phyloP scores from a whole-genome alignment of 1,140 invertebrate genomes.

The Temnothorax nylanderi region DNA sequence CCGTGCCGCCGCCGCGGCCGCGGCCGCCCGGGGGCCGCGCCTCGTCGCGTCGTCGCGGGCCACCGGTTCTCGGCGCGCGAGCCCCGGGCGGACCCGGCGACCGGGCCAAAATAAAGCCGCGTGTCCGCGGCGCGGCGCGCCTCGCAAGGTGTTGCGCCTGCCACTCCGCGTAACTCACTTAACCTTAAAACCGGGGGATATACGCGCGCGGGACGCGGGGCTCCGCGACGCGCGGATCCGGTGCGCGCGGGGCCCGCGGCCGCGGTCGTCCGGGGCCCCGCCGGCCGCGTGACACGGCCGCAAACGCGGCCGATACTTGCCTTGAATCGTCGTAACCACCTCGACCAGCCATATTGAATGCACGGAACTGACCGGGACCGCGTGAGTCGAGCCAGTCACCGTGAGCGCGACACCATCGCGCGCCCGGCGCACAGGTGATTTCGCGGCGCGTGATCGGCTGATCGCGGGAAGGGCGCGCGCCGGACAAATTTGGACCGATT shows the following conservation, averaged over 20 bases:
- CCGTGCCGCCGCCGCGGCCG: too few relatives aligned
- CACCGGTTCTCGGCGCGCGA: neutral
- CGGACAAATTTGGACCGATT: neutral
- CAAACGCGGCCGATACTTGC: conserved; percentile 80
- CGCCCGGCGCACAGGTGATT: conserved; percentile 26
- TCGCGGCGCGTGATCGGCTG: conserved; percentile 36
- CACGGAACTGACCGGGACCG: conserved; percentile 82
- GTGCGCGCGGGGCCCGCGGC: neutral
- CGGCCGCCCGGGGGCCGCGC: too few relatives aligned
- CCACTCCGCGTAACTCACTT: conserved; percentile 70
- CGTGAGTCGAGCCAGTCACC: conserved; percentile 72
- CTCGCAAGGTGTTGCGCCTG: conserved; percentile 73
- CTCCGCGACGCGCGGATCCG: neutral
- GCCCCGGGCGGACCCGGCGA: neutral
- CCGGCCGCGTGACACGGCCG: conserved; percentile 24
- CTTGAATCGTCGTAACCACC: conserved; percentile 84
- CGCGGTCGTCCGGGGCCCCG: neutral
- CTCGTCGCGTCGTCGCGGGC: neutral
- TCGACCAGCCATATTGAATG: conserved; percentile 86
- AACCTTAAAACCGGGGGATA: conserved; percentile 77
- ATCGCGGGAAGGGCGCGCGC: too few relatives aligned
- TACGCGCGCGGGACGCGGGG: neutral
- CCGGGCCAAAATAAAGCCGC: conserved; percentile 79
- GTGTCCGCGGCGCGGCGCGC: conserved; percentile 59
- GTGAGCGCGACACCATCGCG: conserved; percentile 65